Percentiles rank a stretch among this genome's conserved stretches.
Evolutionary conservation across 2,113 vertebrate species (phyloP).

Genomic region (Ciconia boyciana): DNA sequence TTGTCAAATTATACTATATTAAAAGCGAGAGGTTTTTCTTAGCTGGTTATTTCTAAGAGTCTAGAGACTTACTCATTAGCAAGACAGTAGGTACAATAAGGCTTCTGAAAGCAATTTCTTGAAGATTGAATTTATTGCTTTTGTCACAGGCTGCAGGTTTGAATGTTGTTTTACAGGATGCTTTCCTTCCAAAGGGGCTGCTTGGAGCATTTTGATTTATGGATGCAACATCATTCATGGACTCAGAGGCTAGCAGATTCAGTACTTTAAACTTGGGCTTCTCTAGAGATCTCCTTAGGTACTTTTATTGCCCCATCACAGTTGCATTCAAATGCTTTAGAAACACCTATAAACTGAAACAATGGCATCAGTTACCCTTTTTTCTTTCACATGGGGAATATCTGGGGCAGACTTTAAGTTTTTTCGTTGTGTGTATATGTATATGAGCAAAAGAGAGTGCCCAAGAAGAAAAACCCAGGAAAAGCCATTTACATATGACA

Average conservation of each 20-base stretch:
- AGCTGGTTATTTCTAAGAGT: neutral
- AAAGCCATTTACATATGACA: neutral
- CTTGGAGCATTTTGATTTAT: neutral
- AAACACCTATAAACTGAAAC: neutral
- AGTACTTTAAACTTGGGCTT: neutral
- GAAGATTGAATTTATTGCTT: neutral
- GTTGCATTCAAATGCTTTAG: neutral
- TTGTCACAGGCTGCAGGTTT: neutral
- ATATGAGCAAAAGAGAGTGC: neutral
- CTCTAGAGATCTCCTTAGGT: neutral
- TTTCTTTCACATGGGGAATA: neutral
- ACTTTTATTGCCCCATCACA: neutral
- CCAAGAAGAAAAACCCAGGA: neutral
- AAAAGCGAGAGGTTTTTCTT: neutral
- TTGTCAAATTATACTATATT: neutral
- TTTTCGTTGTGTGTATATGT: rapidly evolving
- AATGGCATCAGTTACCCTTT: neutral
- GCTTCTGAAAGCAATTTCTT: neutral
- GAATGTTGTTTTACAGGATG: neutral
- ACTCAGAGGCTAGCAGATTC: neutral
- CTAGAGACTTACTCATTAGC: neutral
- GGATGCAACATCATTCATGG: neutral
- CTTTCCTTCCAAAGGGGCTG: neutral
- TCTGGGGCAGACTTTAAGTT: neutral
- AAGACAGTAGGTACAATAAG: neutral